phyloP scores from a whole-genome alignment of 2,113 vertebrate genomes.

The Sprattus sprattus region DNA sequence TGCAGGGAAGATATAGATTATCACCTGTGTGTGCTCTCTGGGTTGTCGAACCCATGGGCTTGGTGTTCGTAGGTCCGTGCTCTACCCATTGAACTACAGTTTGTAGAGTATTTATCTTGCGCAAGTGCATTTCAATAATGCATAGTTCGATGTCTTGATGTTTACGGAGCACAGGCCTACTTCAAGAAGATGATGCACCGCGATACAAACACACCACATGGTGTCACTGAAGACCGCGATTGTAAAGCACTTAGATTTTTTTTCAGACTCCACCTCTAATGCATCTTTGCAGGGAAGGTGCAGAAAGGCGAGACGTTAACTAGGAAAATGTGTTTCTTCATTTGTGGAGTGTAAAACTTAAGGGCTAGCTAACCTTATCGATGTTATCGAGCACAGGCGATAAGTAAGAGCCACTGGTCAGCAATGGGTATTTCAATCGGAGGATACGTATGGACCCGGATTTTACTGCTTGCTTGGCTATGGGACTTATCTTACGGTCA shows the following conservation, averaged over 20 bases:
- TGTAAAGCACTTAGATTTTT: background rate
- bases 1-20: no score
- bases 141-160: no score
- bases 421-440: background rate
- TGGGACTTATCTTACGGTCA: slow-evolving; percentile 57
- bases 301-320: background rate
- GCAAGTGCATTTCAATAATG: no score
- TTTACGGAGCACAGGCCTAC: no score
- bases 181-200: no score
- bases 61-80: no score
- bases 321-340: background rate
- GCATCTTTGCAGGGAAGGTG: background rate
- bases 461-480: slow-evolving; percentile 48
- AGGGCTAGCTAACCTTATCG: background rate
- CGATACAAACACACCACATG: slow-evolving; percentile 36
- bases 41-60: no score
- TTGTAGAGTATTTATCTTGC: no score
- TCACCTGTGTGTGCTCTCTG: no score
- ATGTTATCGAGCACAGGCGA: background rate
- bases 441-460: background rate
- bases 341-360: background rate
- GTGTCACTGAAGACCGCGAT: slow-evolving; percentile 62
- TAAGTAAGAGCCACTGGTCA: background rate
- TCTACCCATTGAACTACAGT: no score
- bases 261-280: slow-evolving; percentile 42